A percentile compares a stretch with the other conserved stretches of the same genome.
Conservation (phyloP, 1,140 invertebrate genomes). For the Microplitis demolitor region DNA sequence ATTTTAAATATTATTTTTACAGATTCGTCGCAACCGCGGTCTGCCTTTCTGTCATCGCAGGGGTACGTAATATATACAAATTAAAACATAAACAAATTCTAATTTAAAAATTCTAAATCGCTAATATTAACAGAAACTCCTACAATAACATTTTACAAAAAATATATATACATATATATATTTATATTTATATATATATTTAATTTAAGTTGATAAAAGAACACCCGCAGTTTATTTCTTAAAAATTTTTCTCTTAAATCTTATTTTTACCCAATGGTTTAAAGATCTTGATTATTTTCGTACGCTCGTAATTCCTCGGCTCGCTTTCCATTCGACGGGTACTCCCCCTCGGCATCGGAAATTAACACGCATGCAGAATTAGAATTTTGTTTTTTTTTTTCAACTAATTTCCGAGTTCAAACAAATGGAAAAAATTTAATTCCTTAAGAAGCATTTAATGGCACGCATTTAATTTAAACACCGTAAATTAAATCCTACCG, state of each 20-base stretch:
- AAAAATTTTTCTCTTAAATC: neutral
- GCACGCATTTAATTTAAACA: too few species aligned
- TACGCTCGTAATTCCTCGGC: slow-evolving; percentile 21
- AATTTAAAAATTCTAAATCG: neutral
- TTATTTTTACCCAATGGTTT: neutral
- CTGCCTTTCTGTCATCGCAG: slow-evolving; percentile 47
- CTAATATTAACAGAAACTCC: neutral
- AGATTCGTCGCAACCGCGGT: slow-evolving; percentile 54
- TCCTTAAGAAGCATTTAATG: too few species aligned
- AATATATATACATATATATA: neutral
- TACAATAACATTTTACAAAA: neutral
- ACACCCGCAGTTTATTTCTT: too few species aligned
- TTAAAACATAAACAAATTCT: too few species aligned
- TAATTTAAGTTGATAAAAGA: too few species aligned
- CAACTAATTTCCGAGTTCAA: too few species aligned
- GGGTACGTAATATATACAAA: slow-evolving; percentile 48
- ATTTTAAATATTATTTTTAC: slow-evolving; percentile 21
- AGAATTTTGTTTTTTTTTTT: neutral
- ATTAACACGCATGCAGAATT: neutral
- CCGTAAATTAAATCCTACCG: too few species aligned
- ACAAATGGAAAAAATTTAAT: too few species aligned
- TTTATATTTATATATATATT: too few species aligned
- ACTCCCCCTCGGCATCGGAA: neutral
- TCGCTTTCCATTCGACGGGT: neutral
- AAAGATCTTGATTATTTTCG: slow-evolving; percentile 15